Evolutionary conservation across 2,113 vertebrate genomes (phyloP).

Genomic region (Eulemur rufifrons): DNA sequence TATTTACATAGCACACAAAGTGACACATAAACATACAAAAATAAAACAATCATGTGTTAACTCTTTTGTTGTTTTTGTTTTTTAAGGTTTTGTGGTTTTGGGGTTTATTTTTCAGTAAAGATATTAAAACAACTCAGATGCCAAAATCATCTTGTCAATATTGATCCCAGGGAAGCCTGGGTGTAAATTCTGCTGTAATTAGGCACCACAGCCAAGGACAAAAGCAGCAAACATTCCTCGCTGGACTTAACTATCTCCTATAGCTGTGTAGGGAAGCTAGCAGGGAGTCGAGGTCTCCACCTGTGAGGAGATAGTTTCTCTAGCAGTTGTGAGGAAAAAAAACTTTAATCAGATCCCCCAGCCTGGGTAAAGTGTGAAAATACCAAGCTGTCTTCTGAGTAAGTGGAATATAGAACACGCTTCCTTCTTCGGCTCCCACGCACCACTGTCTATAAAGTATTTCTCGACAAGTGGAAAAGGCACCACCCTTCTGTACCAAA

Average conservation of each 20-base stretch:
- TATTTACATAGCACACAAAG: constrained; percentile 73
- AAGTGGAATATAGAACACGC: rapidly evolving
- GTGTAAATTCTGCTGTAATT: background rate
- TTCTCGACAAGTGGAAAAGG: background rate
- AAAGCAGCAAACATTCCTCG: background rate
- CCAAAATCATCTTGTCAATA: background rate
- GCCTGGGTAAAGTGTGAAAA: constrained; percentile 29
- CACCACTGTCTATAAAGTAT: background rate
- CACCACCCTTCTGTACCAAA: background rate
- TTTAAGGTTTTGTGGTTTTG: background rate
- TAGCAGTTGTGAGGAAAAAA: constrained; percentile 56
- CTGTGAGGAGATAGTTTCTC: background rate
- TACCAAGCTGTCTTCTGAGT: background rate
- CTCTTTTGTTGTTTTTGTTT: background rate
- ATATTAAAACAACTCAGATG: constrained; percentile 41
- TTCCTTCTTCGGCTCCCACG: background rate
- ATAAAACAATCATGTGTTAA: constrained; percentile 75
- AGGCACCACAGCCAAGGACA: background rate
- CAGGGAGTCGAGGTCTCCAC: background rate
- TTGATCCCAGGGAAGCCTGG: background rate
- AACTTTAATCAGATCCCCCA: background rate
- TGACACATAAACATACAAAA: constrained; percentile 81
- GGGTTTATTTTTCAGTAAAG: background rate
- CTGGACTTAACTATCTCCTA: background rate
- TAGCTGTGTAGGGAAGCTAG: background rate